Evolutionary conservation across 2,113 vertebrate species (phyloP), one percentile per base, ranked within the genome.

Genomic region (Brachyistius frenatus): DNA sequence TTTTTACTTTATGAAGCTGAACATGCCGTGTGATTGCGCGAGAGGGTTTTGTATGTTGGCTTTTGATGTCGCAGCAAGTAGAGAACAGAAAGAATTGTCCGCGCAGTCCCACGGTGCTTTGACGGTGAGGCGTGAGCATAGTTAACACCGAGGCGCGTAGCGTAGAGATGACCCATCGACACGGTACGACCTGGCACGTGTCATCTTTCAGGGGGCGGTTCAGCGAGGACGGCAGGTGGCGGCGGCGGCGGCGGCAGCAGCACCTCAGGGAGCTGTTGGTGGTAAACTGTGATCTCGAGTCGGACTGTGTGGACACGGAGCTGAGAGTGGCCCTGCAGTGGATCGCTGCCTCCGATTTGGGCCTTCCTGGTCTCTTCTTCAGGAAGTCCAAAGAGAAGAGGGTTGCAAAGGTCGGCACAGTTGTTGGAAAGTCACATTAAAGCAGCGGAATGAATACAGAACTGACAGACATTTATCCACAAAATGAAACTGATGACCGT

Each of bases 311-410:
- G 0, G 95, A 99, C 0, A 87, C 85, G 0, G 98, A 99, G 86
- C 92, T 99, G 33, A 92, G 96, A 76, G 93, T 96, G 53, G 96
- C 95, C 2, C 93, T 99, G 77, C 98, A 99, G 79, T 99, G 97
- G 98, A 97, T 99, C 9, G 98, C 98, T 0, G 98, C 97, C 46
- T 99, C 98, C 0, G 98, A 99, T 73, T 95, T 99, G 6, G 97
- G 98, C 10, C 94, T 99, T 35, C 94, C 96, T 15, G 94, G 93
- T 3, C 95, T 99, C 76, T 97, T 96, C 90, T 99, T 98, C 90
- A 96, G 95, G 89, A 97, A 95, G 92, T 96, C 96, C 91, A 96
- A 96, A 89, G 96, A 97, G 88, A 95, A 92, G 80, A 94, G 92
- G 84, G 87, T 94, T 39, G 92, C 95, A 86, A 99, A 99, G 97